Evolutionary conservation across 1,140 invertebrate genomes (phyloP).

Genomic region (Carposina sasakii): DNA sequence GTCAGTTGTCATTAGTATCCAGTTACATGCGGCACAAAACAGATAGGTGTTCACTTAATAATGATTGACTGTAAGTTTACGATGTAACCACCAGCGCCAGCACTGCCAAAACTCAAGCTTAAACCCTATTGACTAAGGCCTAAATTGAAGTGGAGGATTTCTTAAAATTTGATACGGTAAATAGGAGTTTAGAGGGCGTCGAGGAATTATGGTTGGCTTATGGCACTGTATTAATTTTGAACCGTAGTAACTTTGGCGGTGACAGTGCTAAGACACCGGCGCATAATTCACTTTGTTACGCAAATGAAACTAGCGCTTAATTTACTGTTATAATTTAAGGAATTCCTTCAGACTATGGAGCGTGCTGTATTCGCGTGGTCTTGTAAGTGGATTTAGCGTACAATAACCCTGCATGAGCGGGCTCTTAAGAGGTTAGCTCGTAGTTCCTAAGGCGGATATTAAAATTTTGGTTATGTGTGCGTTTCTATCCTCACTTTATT

Average conservation of each 20-base stretch:
- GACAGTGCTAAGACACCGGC: slow-evolving; percentile 70
- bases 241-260: slow-evolving; percentile 70
- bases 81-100: too few relatives aligned
- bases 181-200: slow-evolving; percentile 59
- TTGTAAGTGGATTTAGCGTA: too few relatives aligned
- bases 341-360: slow-evolving; percentile 58
- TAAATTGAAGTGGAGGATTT: slow-evolving; percentile 18
- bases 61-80: slow-evolving; percentile 54
- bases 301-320: slow-evolving; percentile 71
- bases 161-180: slow-evolving; percentile 61
- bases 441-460: too few relatives aligned
- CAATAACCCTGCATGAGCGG: too few relatives aligned
- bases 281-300: slow-evolving; percentile 69
- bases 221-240: slow-evolving; percentile 72
- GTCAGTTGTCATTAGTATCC: slow-evolving; percentile 61
- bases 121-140: slow-evolving; percentile 28
- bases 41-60: slow-evolving; percentile 68
- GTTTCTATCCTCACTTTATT: too few relatives aligned
- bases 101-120: too few relatives aligned
- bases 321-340: slow-evolving; percentile 69
- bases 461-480: too few relatives aligned
- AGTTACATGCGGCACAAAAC: slow-evolving; percentile 65
- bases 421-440: too few relatives aligned
- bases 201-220: slow-evolving; percentile 65
- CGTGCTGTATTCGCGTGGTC: slow-evolving; percentile 14